Evolutionary conservation across 2,113 vertebrate genomes (phyloP), one percentile per base, ranked within the genome.

Genomic region (Onychorhynchus coronatus): DNA sequence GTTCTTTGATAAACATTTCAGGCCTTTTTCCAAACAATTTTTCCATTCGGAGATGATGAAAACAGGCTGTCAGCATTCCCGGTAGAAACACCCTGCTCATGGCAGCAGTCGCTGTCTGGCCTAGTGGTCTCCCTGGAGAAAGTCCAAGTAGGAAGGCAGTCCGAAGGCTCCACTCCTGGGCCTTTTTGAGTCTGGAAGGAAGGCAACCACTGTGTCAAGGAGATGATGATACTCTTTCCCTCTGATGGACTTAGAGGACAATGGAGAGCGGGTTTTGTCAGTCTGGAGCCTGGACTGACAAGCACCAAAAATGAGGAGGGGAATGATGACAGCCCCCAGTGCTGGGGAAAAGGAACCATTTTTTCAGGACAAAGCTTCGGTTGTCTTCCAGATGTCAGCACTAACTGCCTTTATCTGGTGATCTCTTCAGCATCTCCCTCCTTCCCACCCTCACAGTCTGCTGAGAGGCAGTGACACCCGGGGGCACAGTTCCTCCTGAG

Each of bases 1-100:
- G 53, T 27, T 86, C 95, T 92, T 94, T 94, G 93, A 96, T 97
- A 96, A 97, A 97, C 94, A 96, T 96, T 96, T 96, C 93, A 95
- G 91, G 95, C 89, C 86, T 87, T 96, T 95, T 95, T 89, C 95
- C 95, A 97, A 97, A 95, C 94, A 94, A 86, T 94, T 94, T 92
- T 96, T 96, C 92, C 93, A 92, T 90, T 90, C 5, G 0, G 22
- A 93, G 59, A 79, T 96, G 96, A 97, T 90, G 95, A 96, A 95
- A 96, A 96, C 95, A 96, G 95, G 88, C 95, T 97, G 95, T 97
- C 95, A 95, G 90, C 93, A 88, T 90, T 95, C 68, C 50, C 0
- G 0, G 59, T 88, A 91, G 88, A 97, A 96, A 95, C 88, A 95
- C 83, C 70, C 96, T 72, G 76, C 65, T 91, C 6, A 3, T 91